Conservation (phyloP, 2,888 invertebrate species). For the Zaprionus lineosus region DNA sequence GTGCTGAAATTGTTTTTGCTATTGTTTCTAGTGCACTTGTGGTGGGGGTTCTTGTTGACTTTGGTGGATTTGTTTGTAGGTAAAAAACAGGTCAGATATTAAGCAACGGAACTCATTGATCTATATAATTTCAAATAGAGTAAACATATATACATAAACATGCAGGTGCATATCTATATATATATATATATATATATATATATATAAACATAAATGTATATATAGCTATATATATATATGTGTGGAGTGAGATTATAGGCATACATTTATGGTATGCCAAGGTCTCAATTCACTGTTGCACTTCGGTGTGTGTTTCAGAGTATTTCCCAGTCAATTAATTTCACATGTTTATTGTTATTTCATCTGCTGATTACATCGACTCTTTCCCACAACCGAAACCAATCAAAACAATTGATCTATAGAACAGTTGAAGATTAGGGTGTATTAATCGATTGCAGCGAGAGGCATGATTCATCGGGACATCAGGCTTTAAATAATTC, state of each 20-base stretch:
- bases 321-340: conserved; percentile 41
- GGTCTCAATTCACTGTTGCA: neutral
- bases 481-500: too few relatives aligned
- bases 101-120: neutral
- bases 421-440: conserved; percentile 21
- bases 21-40: conserved; percentile 2
- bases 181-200: neutral
- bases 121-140: too few relatives aligned
- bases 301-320: neutral
- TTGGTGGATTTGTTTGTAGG: conserved; percentile 42
- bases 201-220: neutral
- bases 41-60: conserved; percentile 27
- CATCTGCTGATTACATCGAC: conserved; percentile 2
- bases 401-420: conserved; percentile 27
- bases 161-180: conserved; percentile 1
- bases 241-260: neutral
- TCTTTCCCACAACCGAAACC: conserved; percentile 35
- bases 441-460: too few relatives aligned
- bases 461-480: conserved; percentile 11
- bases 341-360: conserved; percentile 15
- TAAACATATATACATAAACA: conserved; percentile 1
- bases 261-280: neutral
- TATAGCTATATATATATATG: neutral
- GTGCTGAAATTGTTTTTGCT: conserved; percentile 2
- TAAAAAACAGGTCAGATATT: conserved; percentile 40